A percentile compares a stretch with the other conserved stretches of the same genome.
These are phyloP conservation scores for Mycteria americana DNA, from an alignment of 2,797 vertebrate genomes.

Conservation along the genomic window DNA sequence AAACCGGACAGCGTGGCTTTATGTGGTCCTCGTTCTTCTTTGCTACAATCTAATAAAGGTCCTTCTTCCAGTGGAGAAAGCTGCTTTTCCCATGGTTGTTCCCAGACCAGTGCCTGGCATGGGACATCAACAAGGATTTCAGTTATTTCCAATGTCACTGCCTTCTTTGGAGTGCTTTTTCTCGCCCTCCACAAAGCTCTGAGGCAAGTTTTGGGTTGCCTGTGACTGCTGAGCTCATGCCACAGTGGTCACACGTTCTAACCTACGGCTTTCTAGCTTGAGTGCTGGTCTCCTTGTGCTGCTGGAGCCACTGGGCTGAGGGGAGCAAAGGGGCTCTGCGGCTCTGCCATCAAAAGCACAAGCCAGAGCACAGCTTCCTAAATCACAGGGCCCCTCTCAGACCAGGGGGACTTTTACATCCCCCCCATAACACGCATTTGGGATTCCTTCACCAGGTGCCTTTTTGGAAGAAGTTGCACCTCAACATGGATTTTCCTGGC, in stretches of 20 bases:
- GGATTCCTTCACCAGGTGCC: background rate
- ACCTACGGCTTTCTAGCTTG: background rate
- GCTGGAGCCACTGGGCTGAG: background rate
- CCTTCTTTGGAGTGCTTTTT: background rate
- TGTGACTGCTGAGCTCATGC: background rate
- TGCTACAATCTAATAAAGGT: background rate
- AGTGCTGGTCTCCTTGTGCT: background rate
- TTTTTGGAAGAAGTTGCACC: background rate
- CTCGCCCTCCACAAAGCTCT: accelerated
- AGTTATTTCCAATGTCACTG: background rate
- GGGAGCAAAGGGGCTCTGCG: background rate
- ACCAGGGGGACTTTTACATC: background rate
- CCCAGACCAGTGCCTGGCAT: background rate
- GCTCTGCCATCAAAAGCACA: background rate
- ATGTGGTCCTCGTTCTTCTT: background rate
- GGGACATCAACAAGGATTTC: background rate
- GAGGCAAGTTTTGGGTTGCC: background rate
- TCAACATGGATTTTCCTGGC: background rate
- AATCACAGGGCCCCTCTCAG: background rate
- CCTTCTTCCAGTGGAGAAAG: background rate
- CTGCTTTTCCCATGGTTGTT: background rate
- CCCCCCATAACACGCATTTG: background rate
- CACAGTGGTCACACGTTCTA: background rate
- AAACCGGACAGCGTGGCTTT: background rate
- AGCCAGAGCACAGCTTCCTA: background rate